A percentile compares a stretch with the other conserved stretches of the same genome.
phyloP scores from a whole-genome alignment of 2,888 invertebrate genomes.

The Dasypogon diadema region DNA sequence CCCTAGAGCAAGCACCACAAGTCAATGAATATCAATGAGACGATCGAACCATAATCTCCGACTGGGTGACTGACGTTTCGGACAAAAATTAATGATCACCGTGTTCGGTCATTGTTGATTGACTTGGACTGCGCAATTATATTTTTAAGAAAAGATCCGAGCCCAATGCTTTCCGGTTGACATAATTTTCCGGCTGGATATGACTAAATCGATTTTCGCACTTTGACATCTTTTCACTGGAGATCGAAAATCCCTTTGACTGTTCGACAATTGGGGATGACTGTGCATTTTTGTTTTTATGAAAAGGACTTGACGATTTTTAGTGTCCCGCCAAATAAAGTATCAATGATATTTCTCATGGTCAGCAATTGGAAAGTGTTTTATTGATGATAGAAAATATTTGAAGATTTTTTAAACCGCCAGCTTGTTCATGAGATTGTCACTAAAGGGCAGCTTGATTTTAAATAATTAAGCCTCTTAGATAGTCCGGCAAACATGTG shows the following conservation, averaged over 20 bases:
- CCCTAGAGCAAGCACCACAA: not conserved
- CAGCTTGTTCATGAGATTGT: too few relatives aligned
- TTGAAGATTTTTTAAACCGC: not conserved
- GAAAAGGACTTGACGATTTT: too few relatives aligned
- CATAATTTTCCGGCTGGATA: constrained; percentile 33
- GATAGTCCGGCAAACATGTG: too few relatives aligned
- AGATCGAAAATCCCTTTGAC: too few relatives aligned
- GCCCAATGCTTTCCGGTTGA: constrained; percentile 46
- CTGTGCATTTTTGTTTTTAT: constrained; percentile 15
- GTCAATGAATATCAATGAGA: constrained; percentile 50
- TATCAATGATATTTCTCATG: too few relatives aligned
- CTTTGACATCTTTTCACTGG: not conserved
- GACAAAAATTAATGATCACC: constrained; percentile 48
- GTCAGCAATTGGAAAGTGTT: too few relatives aligned
- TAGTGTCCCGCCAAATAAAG: too few relatives aligned
- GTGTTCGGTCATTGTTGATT: constrained; percentile 46
- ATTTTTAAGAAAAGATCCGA: not conserved
- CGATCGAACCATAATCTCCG: constrained; percentile 46
- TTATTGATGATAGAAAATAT: constrained; percentile 14
- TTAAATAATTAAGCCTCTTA: too few relatives aligned
- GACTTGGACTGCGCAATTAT: constrained; percentile 41
- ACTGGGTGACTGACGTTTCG: constrained; percentile 48
- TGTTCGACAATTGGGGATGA: constrained; percentile 31
- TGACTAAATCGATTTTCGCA: constrained; percentile 47
- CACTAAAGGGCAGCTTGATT: too few relatives aligned